Evolutionary conservation across 1,140 invertebrate genomes (phyloP).

Genomic region (Trichonephila clavipes): DNA sequence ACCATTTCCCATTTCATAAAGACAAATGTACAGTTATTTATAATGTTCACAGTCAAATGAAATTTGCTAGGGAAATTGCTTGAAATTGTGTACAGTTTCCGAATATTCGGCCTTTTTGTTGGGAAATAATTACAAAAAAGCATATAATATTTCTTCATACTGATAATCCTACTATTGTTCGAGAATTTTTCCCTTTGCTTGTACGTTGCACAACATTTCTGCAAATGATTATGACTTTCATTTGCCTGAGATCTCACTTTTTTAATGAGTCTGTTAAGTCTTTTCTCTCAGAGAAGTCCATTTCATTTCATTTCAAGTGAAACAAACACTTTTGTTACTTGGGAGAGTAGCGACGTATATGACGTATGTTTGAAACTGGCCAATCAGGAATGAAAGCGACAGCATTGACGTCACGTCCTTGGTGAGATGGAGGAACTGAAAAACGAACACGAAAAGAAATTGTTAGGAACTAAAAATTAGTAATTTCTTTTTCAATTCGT

Average conservation of each 20-base stretch:
- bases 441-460: background rate
- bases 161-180: background rate
- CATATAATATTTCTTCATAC: background rate
- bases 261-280: background rate
- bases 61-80: no score
- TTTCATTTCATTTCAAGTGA: background rate
- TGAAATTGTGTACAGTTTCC: no score
- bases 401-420: conserved; percentile 62
- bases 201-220: background rate
- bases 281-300: background rate
- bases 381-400: background rate
- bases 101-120: background rate
- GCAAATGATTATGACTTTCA: background rate
- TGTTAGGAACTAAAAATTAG: background rate
- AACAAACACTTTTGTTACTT: background rate
- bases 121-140: background rate
- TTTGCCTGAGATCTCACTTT: background rate
- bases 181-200: background rate
- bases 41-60: no score
- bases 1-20: no score
- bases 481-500: background rate
- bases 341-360: background rate
- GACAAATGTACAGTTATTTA: no score
- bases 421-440: conserved; percentile 63
- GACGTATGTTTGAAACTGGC: conserved; percentile 34